Conservation (phyloP, 2,888 invertebrate species). For the Folsomia candida region DNA sequence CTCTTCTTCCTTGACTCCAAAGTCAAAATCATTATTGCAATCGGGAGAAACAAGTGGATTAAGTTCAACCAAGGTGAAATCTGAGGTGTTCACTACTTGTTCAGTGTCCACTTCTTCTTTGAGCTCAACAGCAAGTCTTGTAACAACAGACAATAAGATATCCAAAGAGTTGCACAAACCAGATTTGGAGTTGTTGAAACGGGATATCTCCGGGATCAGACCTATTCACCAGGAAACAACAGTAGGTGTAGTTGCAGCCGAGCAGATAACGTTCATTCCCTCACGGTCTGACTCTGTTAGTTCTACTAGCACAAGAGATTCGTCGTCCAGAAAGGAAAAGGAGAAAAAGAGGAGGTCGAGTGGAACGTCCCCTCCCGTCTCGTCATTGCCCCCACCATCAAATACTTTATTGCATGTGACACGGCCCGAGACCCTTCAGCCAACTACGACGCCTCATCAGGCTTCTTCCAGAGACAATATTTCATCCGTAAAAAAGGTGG, state of each 20-base stretch:
- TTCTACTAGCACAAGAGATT: conserved; percentile 29
- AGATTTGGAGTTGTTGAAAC: conserved; percentile 38
- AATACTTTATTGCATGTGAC: background rate
- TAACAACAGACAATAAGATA: background rate
- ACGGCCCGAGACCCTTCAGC: conserved; percentile 35
- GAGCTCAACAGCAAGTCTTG: background rate
- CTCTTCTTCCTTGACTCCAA: background rate
- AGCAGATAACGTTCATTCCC: conserved; percentile 34
- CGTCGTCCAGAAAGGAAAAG: conserved; percentile 42
- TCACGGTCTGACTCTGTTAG: conserved; percentile 32
- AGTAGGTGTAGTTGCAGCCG: conserved; percentile 47
- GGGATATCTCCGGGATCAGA: conserved; percentile 38
- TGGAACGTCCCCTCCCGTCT: conserved; percentile 36
- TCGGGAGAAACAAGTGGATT: background rate
- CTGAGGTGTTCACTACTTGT: background rate
- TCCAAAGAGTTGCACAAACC: conserved; percentile 13
- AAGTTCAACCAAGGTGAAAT: background rate
- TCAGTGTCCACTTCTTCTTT: background rate
- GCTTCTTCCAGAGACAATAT: conserved; percentile 41
- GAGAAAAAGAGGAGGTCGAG: conserved; percentile 43
- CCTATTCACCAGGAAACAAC: conserved; percentile 45
- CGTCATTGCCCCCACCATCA: background rate
- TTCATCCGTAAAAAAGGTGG: conserved; percentile 52
- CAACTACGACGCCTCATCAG: conserved; percentile 24
- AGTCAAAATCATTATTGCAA: background rate